Conservation (phyloP, 2,888 invertebrate species). For the Thysanoteuthis rhombus region DNA sequence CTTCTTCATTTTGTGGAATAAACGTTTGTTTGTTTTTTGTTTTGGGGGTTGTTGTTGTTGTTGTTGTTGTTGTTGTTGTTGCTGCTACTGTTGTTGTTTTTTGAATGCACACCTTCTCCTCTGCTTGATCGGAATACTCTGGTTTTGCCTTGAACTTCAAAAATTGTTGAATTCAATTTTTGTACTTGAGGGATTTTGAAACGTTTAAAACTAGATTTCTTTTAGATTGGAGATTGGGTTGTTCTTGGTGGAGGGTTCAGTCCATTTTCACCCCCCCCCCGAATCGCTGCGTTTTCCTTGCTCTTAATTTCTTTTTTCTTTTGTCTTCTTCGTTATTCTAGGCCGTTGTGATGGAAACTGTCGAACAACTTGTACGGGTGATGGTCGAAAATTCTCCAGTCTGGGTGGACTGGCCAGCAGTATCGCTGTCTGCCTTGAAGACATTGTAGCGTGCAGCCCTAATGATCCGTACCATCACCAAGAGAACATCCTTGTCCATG, state of each 20-base stretch:
- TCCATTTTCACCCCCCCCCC: not conserved
- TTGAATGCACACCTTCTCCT: too few species aligned
- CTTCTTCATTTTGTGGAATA: too few species aligned
- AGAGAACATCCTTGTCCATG: slow-evolving; percentile 39
- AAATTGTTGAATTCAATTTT: too few species aligned
- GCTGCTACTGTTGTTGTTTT: too few species aligned
- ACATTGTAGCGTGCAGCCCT: slow-evolving; percentile 15
- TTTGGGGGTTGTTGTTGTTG: too few species aligned
- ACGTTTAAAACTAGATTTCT: too few species aligned
- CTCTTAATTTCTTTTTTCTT: not conserved
- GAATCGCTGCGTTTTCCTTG: too few species aligned
- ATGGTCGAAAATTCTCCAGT: slow-evolving; percentile 31
- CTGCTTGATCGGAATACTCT: too few species aligned
- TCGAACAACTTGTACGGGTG: slow-evolving; percentile 26
- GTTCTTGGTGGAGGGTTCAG: not conserved
- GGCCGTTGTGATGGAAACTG: slow-evolving; percentile 25
- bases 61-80: too few species aligned
- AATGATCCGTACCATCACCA: slow-evolving; percentile 18
- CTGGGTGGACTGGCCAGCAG: slow-evolving; percentile 20
- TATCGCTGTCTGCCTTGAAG: slow-evolving; percentile 28
- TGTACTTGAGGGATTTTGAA: too few species aligned
- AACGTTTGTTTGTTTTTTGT: too few species aligned
- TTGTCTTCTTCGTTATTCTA: not conserved
- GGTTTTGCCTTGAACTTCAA: too few species aligned
- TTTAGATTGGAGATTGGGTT: not conserved